Evolutionary conservation across 2,113 vertebrate species (phyloP).

Genomic region (Pithys albifrons): DNA sequence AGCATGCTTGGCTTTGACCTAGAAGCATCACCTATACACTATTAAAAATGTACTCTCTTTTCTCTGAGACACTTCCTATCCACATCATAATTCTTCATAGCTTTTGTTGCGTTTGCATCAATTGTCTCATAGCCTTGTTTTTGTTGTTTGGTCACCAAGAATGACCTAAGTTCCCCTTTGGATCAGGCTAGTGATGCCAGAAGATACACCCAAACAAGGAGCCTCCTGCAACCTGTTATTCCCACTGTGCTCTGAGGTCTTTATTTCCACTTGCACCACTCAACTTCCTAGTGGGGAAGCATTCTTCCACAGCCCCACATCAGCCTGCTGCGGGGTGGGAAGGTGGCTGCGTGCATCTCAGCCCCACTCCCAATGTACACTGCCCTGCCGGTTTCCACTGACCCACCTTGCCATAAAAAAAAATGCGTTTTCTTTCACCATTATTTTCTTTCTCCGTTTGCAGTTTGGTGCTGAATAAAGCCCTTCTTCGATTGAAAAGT

Average conservation of each 20-base stretch:
- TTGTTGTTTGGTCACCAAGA: neutral
- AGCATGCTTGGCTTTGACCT: neutral
- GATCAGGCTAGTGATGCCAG: neutral
- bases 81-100: neutral
- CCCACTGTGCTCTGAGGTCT: neutral
- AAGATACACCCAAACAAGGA: neutral
- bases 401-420: rapidly evolving
- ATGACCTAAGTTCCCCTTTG: neutral
- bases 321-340: neutral
- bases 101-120: neutral
- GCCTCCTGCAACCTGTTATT: neutral
- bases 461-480: neutral
- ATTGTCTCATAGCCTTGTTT: neutral
- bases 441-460: neutral
- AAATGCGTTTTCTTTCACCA: neutral
- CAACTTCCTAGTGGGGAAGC: neutral
- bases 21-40: neutral
- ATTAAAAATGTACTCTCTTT: neutral
- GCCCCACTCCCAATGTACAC: rapidly evolving
- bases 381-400: rapidly evolving
- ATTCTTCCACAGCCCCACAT: rapidly evolving
- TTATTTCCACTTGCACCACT: neutral
- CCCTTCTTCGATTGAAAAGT: rapidly evolving
- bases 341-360: rapidly evolving
- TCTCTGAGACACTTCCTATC: neutral